Conservation (phyloP, 92 coral and sea anemone species). For the Parazoanthus atlanticus region DNA sequence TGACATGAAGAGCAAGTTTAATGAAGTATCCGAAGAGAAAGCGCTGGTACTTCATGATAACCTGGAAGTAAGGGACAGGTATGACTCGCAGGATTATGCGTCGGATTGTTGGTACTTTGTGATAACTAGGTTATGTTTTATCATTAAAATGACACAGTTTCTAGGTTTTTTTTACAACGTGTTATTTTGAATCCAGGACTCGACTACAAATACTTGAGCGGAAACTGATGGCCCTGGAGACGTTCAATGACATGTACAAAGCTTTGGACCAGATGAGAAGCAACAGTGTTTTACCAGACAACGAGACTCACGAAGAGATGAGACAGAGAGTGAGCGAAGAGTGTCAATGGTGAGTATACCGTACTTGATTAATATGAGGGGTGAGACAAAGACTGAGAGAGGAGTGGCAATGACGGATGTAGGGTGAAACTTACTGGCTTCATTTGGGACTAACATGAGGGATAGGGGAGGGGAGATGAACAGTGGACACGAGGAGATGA, state of each 20-base stretch:
- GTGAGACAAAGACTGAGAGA: not conserved
- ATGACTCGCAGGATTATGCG: not conserved
- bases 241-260: conserved; percentile 80
- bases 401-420: not conserved
- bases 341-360: conserved; percentile 78
- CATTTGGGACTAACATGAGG: not conserved
- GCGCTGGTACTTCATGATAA: conserved; percentile 87
- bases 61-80: conserved; percentile 94
- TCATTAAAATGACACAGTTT: too few species aligned
- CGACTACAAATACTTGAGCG: conserved; percentile 87
- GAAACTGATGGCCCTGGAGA: conserved; percentile 83
- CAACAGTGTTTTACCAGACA: conserved; percentile 73
- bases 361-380: not conserved
- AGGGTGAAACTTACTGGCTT: not conserved
- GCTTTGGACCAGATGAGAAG: conserved; percentile 90
- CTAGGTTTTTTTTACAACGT: not conserved
- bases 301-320: conserved; percentile 95
- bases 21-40: conserved; percentile 89
- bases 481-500: not conserved
- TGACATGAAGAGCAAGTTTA: conserved; percentile 83
- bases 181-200: conserved; percentile 51
- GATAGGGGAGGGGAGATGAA: not conserved
- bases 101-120: not conserved
- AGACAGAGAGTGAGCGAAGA: conserved; percentile 97
- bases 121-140: too few species aligned